Evolutionary conservation across 2,797 vertebrate genomes (phyloP), one percentile per base, ranked within the genome.

Genomic region (Oreochromis mossambicus): DNA sequence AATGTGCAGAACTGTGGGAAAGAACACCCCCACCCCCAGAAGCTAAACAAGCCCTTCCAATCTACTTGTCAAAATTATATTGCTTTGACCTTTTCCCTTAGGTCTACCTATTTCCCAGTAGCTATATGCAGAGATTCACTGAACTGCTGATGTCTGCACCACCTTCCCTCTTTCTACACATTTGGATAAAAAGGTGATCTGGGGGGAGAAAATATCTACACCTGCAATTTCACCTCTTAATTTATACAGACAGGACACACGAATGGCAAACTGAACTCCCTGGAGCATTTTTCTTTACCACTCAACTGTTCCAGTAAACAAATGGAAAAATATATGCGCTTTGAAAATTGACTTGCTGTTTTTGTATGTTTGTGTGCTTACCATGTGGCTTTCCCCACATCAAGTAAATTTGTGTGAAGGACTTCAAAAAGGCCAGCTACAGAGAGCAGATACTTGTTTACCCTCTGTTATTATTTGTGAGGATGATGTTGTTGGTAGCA

Each of bases 111-210:
- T 92, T 92, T 90, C 79, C 85, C 83, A 78, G 46, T 50, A 75
- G 70, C 26, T 75, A 89, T 81, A 92, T 85, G 86, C 86, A 87
- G 84, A 87, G 86, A 85, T 86, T 93, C 78, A 80, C 79, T 84
- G 86, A 95, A 95, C 86, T 92, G 94, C 93, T 95, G 94, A 95
- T 88, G 91, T 91, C 80, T 80, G 94, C 94, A 94, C 66, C 84
- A 85, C 84, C 55, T 26, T 78, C 58, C 80, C 68, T 90, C 83
- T 87, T 81, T 86, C 84, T 92, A 87, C 83, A 92, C 88, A 90
- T 92, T 89, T 91, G 89, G 87, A 91, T 85, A 91, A 88, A 80
- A 73, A 26, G 46, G 48, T 54, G 41, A 77, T 84, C 54, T 36
- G 24, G 21, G n/a, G 26, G 43, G 52, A 48, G 46, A 76, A 51